Base-by-base conservation (phyloP, 2,797 vertebrate species). In the Catharus ustulatus region DNA sequence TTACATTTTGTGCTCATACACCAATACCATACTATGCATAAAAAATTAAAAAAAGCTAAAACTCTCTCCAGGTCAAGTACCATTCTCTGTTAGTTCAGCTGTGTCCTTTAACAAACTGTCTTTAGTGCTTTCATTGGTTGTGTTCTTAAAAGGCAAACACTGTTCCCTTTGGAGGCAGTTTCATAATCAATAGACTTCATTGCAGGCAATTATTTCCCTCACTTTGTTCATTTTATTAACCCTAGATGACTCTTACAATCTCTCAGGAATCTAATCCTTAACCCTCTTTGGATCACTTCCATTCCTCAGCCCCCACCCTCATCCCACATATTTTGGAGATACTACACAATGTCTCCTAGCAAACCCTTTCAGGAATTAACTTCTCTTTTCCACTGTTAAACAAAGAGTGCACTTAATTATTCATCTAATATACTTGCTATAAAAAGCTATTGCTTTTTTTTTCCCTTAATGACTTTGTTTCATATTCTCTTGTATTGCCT, bases 141-240 rank as follows among this genome's bases (percentile, higher is more conserved):
- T 81, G 34, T 61, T 86, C 73, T 81, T 89, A 84, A 86, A 95
- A 93, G 85, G 52, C 91, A 96, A 92, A 88, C 91, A 86, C 46
- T 84, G 4, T 72, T 95, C 81, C 68, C 81, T 95, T 89, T 68
- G 72, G 86, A 87, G 64, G 75, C 61, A 45, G 80, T 58, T 94
- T 93, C 64, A 75, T 93, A 92, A 90, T 92, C 95, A 92, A 92
- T 90, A 87, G 81, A 38, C 71, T 92, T 94, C 87, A 93, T 93
- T 91, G 85, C 77, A 55, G 54, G 51, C 87, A 72, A 45, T 94
- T 89, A 93, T 95, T 95, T 95, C 87, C 62, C 58, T 83, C 83
- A 63, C 78, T 91, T 85, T 89, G 73, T 91, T 97, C 43, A 0
- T 80, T 89, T 95, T 90, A 82, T 94, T 95, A 94, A 94, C 92